These are phyloP conservation scores for Orthonyx spaldingii DNA, from an alignment of 2,113 vertebrate species.

Conservation along the genomic window DNA sequence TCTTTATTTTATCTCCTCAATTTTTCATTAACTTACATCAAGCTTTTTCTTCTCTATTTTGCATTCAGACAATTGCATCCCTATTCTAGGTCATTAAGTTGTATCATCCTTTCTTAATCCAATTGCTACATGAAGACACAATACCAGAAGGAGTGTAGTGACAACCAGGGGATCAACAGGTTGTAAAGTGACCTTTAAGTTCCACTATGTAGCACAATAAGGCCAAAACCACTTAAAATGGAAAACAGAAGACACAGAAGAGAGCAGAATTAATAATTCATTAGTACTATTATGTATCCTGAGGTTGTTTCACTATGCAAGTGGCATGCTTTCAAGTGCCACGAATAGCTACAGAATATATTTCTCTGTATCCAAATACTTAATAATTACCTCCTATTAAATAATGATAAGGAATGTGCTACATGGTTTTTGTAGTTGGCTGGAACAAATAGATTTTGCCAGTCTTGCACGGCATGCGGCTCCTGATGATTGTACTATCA, in stretches of 20 bases:
- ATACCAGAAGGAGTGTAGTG: neutral
- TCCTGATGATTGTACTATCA: neutral
- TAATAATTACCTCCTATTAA: neutral
- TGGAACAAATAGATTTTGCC: neutral
- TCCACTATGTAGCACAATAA: neutral
- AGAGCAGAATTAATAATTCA: neutral
- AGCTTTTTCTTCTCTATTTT: neutral
- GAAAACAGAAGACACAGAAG: neutral
- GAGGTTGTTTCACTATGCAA: neutral
- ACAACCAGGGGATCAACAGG: neutral
- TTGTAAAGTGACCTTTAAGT: constrained; percentile 20
- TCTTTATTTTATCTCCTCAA: neutral
- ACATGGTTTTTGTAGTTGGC: neutral
- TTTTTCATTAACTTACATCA: neutral
- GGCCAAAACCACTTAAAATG: neutral
- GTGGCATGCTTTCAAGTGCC: neutral
- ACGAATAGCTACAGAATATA: neutral
- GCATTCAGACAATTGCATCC: neutral
- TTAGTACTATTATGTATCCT: neutral
- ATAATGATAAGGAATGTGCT: neutral
- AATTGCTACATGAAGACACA: neutral
- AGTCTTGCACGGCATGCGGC: neutral
- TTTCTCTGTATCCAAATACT: neutral
- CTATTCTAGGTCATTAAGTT: neutral
- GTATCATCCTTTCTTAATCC: neutral